phyloP scores from a whole-genome alignment of 2,888 invertebrate genomes.

The Lumbricus terrestris region DNA sequence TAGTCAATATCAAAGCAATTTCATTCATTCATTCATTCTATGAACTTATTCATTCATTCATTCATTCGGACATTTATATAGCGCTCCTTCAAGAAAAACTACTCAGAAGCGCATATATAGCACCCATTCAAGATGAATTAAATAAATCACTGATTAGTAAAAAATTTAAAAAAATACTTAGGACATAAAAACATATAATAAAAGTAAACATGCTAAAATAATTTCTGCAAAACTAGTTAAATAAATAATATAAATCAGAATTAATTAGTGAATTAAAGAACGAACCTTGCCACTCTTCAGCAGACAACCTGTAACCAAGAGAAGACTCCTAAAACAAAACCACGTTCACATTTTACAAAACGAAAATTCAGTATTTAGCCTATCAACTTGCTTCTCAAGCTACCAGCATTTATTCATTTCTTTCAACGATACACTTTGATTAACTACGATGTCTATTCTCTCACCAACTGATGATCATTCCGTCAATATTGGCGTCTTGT shows the following conservation, averaged over 20 bases:
- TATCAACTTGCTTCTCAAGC: not conserved
- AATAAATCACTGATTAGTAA: not conserved
- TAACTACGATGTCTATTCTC: too few species aligned
- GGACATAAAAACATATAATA: not conserved
- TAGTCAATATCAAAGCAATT: not conserved
- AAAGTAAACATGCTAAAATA: not conserved
- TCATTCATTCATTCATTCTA: too few species aligned
- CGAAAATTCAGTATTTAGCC: not conserved
- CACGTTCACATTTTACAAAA: not conserved
- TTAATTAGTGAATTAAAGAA: not conserved
- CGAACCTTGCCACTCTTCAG: constrained; percentile 9
- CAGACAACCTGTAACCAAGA: constrained; percentile 7
- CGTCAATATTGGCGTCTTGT: too few species aligned
- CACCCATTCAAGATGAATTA: not conserved
- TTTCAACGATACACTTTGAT: too few species aligned
- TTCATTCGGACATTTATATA: too few species aligned
- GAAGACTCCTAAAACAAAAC: constrained; percentile 15
- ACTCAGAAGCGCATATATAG: too few species aligned
- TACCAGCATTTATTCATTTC: too few species aligned
- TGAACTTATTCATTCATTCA: too few species aligned
- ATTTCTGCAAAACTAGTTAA: not conserved
- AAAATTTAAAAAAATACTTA: not conserved
- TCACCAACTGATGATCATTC: too few species aligned
- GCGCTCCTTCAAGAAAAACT: not conserved
- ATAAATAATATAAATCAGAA: not conserved